Conservation (phyloP, 2,888 invertebrate species). For the Dioctria linearis region DNA sequence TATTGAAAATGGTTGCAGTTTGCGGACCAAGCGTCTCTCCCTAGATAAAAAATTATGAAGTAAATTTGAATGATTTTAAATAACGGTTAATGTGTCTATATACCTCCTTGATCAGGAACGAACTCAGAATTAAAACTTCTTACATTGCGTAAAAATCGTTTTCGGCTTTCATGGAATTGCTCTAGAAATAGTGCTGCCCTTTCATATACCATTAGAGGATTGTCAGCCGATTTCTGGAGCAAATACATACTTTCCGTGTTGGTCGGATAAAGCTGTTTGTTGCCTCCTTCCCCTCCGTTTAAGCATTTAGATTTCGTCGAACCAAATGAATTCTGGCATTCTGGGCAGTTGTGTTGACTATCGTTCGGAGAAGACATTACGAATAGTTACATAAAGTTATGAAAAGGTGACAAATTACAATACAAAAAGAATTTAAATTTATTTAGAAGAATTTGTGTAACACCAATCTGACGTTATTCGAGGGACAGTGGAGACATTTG, state of each 20-base stretch:
- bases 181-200: conserved; percentile 55
- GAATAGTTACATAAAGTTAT: no score
- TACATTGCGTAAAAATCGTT: neutral
- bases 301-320: neutral
- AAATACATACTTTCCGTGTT: neutral
- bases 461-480: no score
- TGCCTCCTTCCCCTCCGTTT: neutral
- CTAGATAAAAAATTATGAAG: neutral
- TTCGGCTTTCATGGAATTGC: conserved; percentile 41
- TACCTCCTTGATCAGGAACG: neutral
- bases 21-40: neutral
- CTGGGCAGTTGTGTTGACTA: neutral
- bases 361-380: neutral
- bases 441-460: no score
- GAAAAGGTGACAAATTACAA: no score
- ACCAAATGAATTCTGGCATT: neutral
- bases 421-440: no score
- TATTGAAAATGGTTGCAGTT: neutral
- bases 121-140: conserved; percentile 1
- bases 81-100: neutral
- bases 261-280: conserved; percentile 4
- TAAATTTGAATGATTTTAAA: neutral
- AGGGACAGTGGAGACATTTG: no score
- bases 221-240: neutral
- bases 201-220: conserved; percentile 55